Conservation (phyloP, 2,113 vertebrate genomes). For the human (Homo sapiens) region GRCh38 chr7:110619001-110619500, state of each 20-base stretch:
- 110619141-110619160: background rate
- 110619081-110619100: background rate
- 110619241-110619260: background rate
- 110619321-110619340: background rate
- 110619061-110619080: background rate
- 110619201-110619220: background rate
- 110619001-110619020: background rate
- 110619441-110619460: background rate
- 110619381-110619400: background rate
- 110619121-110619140: background rate
- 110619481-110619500: background rate
- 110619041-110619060: background rate
- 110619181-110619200: background rate
- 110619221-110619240: background rate
- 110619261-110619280: background rate
- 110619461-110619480: background rate
- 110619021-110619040: background rate
- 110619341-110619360: background rate
- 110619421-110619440: background rate
- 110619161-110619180: background rate
- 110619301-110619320: background rate
- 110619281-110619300: background rate
- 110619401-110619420: background rate
- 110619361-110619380: background rate
- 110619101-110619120: background rate